Evolutionary conservation across 2,797 vertebrate species (phyloP), one percentile per base, ranked within the genome.

Genomic region (Aeoliscus strigatus): DNA sequence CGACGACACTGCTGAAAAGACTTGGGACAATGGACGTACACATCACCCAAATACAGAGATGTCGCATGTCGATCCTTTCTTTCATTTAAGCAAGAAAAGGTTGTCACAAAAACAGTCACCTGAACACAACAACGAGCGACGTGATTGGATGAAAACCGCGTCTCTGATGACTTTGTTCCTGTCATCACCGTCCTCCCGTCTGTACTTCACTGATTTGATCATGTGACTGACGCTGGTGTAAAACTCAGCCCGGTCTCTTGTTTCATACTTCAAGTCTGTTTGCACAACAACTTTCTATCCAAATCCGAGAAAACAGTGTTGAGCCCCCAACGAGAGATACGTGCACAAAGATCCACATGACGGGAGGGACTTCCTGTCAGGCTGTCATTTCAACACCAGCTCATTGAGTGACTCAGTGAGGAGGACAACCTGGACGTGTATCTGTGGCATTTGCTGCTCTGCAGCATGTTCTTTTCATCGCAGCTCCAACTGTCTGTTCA

Each of bases 371-470:
- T 53, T 42, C 14, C 23, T 33, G 53, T 66, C 66, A 50, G 41
- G 18, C 16, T 27, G 2, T 14, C 27, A 8, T 37, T 40, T 57
- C 45, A 62, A 47, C 51, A 38, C 42, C 2, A 5, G 29, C 52
- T 74, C 67, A 54, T 67, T 70, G 52, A 50, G 47, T 37, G 35
- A 61, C 38, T 60, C 51, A 28, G 18, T 38, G 39, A 59, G 56
- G 60, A 56, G 45, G 58, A 50, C 62, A 66, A 62, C 64, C 69
- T 49, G 69, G 69, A 66, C 56, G 49, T 21, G 8, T n/a, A n/a
- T n/a, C n/a, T n/a, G 44, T 25, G 55, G 44, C 41, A 37, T 60
- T 64, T 68, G 41, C 49, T 63, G 46, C 39, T 35, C 14, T n/a
- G 52, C n/a, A 1, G 51, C 55, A 16, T 7, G 2, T 14, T 4